These are phyloP conservation scores for Candidula unifasciata DNA, from an alignment of 2,888 invertebrate species.

Conservation along the genomic window DNA sequence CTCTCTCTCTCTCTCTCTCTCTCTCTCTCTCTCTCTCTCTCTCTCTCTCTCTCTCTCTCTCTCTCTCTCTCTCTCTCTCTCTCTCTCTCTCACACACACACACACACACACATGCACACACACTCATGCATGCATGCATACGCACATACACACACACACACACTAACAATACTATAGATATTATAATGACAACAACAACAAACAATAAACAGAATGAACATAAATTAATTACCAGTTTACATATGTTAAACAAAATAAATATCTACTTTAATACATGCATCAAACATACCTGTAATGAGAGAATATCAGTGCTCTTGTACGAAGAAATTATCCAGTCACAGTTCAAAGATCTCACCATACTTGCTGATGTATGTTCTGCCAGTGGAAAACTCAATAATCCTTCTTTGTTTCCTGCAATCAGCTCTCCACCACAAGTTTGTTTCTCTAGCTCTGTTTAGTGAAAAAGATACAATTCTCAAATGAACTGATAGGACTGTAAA, in stretches of 20 bases:
- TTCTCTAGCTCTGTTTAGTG: neutral
- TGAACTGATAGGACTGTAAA: too few species aligned
- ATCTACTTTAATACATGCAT: neutral
- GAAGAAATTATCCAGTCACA: slow-evolving; percentile 30
- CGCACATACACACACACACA: too few species aligned
- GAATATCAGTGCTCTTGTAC: neutral
- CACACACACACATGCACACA: too few species aligned
- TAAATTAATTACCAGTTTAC: neutral
- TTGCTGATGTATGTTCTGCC: neutral
- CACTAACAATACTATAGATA: too few species aligned
- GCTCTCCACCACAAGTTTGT: slow-evolving; percentile 6
- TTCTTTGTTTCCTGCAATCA: neutral
- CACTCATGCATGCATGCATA: too few species aligned
- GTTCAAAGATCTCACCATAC: neutral
- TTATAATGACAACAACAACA: too few species aligned
- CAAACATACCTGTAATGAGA: slow-evolving; percentile 29
- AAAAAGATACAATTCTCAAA: neutral
- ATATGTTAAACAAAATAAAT: neutral
- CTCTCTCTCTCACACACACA: too few species aligned
- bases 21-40: too few species aligned
- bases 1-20: too few species aligned
- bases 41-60: too few species aligned
- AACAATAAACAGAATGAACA: too few species aligned
- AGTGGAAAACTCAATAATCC: neutral
- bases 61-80: too few species aligned